Percentiles rank a stretch among this genome's conserved stretches.
These are phyloP conservation scores for Helicoverpa zea DNA, from an alignment of 1,140 invertebrate species.

Conservation along the genomic window DNA sequence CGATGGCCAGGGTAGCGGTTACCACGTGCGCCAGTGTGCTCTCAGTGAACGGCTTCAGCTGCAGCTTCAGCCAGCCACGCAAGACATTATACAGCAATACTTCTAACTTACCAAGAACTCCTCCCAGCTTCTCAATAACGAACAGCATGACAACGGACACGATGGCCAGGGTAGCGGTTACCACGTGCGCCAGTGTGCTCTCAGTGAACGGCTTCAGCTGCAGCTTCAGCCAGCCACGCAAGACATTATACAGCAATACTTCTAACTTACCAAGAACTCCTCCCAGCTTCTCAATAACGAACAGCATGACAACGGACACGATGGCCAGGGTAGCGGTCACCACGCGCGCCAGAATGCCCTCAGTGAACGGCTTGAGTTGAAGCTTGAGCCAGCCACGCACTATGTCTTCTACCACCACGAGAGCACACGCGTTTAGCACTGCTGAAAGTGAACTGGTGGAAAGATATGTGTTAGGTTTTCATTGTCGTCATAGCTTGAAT, in stretches of 20 bases:
- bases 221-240: constrained; percentile 90
- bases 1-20: constrained; percentile 88
- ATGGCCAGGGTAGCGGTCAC: constrained; percentile 89
- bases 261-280: constrained; percentile 89
- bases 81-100: constrained; percentile 63
- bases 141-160: constrained; percentile 90
- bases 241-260: too few relatives aligned
- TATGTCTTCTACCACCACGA: constrained; percentile 94
- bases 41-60: constrained; percentile 88
- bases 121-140: constrained; percentile 91
- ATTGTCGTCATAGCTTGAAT: constrained; percentile 25
- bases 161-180: constrained; percentile 89
- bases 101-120: constrained; percentile 88
- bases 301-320: constrained; percentile 89
- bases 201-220: constrained; percentile 88
- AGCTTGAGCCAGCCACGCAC: constrained; percentile 90
- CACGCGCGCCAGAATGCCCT: constrained; percentile 89
- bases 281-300: constrained; percentile 91
- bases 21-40: constrained; percentile 90
- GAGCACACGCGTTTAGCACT: constrained; percentile 93
- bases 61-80: constrained; percentile 89
- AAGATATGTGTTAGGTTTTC: constrained; percentile 16
- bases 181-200: constrained; percentile 89
- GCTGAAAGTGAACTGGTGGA: constrained; percentile 92
- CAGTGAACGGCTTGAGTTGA: constrained; percentile 88